Evolutionary conservation across 2,113 vertebrate species (phyloP).

Genomic region (Tragelaphus buxtoni): DNA sequence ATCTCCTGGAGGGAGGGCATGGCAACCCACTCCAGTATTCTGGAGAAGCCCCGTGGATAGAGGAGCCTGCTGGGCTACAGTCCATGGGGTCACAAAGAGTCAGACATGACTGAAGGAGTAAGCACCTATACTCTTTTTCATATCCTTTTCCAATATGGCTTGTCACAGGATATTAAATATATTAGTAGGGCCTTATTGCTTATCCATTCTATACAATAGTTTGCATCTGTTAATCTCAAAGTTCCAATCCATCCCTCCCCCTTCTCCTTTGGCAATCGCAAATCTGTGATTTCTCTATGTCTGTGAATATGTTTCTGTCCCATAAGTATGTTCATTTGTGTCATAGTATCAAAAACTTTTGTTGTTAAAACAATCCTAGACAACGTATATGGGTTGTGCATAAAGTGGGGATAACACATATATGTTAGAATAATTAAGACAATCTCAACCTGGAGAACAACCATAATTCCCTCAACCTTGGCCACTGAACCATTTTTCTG

Average conservation of each 20-base stretch:
- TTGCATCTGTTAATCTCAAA: not conserved
- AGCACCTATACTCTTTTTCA: not conserved
- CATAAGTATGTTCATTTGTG: not conserved
- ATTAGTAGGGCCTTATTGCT: not conserved
- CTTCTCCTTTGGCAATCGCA: not conserved
- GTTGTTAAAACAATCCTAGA: not conserved
- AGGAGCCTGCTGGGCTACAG: not conserved
- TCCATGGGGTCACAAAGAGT: not conserved
- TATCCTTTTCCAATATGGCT: not conserved
- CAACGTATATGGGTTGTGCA: too few species aligned
- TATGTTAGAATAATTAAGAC: not conserved
- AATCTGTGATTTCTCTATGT: not conserved
- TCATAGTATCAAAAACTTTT: not conserved
- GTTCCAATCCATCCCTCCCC: not conserved
- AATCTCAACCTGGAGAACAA: not conserved
- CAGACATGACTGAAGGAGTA: accelerated
- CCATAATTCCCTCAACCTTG: too few species aligned
- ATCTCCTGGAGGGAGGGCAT: not conserved
- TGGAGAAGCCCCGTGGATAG: not conserved
- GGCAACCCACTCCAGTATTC: not conserved
- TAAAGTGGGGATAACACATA: not conserved
- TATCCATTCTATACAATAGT: too few species aligned
- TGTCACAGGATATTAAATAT: not conserved
- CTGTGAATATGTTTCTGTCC: not conserved
- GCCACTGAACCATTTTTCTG: not conserved